Conservation (phyloP, 1,140 invertebrate genomes). For the Cepaea nemoralis region DNA sequence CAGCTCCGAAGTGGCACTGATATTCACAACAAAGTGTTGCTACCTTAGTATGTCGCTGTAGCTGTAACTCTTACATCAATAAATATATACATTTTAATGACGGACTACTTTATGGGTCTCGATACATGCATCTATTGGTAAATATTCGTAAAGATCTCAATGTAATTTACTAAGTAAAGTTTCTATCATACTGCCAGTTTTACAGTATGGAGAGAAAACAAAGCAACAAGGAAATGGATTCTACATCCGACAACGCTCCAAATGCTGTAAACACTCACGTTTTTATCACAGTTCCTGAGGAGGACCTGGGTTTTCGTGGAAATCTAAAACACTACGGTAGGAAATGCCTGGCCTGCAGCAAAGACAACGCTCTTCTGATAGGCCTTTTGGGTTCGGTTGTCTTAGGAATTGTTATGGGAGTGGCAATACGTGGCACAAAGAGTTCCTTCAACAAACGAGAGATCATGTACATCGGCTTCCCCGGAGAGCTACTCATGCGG, state of each 20-base stretch:
- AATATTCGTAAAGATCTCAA: not conserved
- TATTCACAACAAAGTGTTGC: too few relatives aligned
- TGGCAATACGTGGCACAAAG: slow-evolving; percentile 49
- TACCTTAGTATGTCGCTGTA: too few relatives aligned
- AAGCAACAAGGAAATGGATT: slow-evolving; percentile 21
- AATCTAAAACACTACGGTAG: slow-evolving; percentile 44
- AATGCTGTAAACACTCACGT: slow-evolving; percentile 61
- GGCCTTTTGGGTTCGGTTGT: slow-evolving; percentile 61
- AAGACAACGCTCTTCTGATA: slow-evolving; percentile 64
- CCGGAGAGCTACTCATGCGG: slow-evolving; percentile 74
- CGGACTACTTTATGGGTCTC: not conserved
- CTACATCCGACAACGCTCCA: slow-evolving; percentile 36
- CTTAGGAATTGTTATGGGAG: slow-evolving; percentile 57
- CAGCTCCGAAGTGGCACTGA: too few relatives aligned
- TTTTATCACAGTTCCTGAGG: slow-evolving; percentile 50
- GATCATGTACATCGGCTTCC: slow-evolving; percentile 70
- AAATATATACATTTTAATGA: not conserved
- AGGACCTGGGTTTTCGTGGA: slow-evolving; percentile 41
- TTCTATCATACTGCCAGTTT: not conserved
- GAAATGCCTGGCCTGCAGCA: slow-evolving; percentile 55
- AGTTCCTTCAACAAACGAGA: slow-evolving; percentile 55
- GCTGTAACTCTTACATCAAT: too few relatives aligned
- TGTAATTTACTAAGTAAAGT: not conserved
- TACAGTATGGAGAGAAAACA: slow-evolving; percentile 12
- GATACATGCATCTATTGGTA: not conserved